These are phyloP conservation scores for Rhea pennata DNA, from an alignment of 2,113 vertebrate species.

Conservation along the genomic window DNA sequence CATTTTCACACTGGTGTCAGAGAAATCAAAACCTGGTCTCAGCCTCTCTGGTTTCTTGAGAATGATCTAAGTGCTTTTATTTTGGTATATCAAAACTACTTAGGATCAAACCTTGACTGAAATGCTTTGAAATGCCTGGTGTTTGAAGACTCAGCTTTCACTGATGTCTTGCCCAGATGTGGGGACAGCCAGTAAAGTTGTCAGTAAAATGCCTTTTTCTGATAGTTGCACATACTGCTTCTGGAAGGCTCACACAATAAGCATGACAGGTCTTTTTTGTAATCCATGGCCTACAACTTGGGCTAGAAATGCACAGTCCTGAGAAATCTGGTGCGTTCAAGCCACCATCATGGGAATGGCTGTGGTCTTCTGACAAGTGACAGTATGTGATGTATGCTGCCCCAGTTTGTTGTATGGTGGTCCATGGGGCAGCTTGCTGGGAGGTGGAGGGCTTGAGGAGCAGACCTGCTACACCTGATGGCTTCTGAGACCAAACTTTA, in stretches of 20 bases:
- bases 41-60: not conserved
- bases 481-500: not conserved
- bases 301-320: not conserved
- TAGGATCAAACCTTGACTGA: not conserved
- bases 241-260: rapidly evolving
- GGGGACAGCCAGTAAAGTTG: not conserved
- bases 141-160: not conserved
- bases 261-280: not conserved
- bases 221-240: not conserved
- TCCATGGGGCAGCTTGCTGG: not conserved
- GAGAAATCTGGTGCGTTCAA: not conserved
- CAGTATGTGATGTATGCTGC: not conserved
- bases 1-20: not conserved
- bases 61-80: not conserved
- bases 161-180: not conserved
- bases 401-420: not conserved
- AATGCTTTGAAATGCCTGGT: not conserved
- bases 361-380: not conserved
- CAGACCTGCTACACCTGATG: not conserved
- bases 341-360: not conserved
- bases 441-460: not conserved
- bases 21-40: not conserved
- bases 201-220: not conserved
- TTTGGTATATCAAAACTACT: not conserved
- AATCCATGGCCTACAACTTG: rapidly evolving